Evolutionary conservation across 1,140 invertebrate genomes (phyloP).

Genomic region (Ostrea denselamellosa): DNA sequence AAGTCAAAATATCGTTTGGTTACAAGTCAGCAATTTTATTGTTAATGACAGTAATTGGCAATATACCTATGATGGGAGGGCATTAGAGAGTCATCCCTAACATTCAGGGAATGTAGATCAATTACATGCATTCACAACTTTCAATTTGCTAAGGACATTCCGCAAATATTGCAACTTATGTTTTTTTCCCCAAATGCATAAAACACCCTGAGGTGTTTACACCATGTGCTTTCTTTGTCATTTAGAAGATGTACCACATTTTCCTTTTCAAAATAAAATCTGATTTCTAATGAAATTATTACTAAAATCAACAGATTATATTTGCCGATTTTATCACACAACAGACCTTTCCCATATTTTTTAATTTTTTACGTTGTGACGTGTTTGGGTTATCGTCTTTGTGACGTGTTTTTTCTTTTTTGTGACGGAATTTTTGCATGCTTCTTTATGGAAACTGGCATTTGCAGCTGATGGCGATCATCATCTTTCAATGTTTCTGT

Average conservation of each 20-base stretch:
- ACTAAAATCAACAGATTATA: background rate
- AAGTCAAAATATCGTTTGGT: constrained; percentile 42
- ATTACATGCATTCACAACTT: constrained; percentile 47
- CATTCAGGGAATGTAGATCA: constrained; percentile 48
- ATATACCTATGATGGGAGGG: constrained; percentile 42
- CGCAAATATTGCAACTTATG: constrained; percentile 45
- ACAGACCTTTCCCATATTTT: constrained; percentile 13
- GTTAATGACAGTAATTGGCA: constrained; percentile 53
- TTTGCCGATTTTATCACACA: constrained; percentile 2
- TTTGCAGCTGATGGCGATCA: constrained; percentile 1
- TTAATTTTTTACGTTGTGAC: constrained; percentile 28
- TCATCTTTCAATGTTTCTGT: background rate
- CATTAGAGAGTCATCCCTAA: constrained; percentile 46
- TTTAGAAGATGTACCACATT: background rate
- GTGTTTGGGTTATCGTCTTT: background rate
- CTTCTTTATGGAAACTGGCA: constrained; percentile 26
- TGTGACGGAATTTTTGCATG: background rate
- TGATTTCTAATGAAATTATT: background rate
- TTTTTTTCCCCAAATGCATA: constrained; percentile 41
- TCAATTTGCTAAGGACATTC: constrained; percentile 54
- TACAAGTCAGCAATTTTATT: constrained; percentile 43
- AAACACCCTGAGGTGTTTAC: constrained; percentile 13
- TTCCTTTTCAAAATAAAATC: background rate
- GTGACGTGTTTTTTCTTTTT: constrained; percentile 26
- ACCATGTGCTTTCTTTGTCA: background rate